These are phyloP conservation scores for Pseudoatta argentina DNA, from an alignment of 1,140 invertebrate species.

Conservation along the genomic window DNA sequence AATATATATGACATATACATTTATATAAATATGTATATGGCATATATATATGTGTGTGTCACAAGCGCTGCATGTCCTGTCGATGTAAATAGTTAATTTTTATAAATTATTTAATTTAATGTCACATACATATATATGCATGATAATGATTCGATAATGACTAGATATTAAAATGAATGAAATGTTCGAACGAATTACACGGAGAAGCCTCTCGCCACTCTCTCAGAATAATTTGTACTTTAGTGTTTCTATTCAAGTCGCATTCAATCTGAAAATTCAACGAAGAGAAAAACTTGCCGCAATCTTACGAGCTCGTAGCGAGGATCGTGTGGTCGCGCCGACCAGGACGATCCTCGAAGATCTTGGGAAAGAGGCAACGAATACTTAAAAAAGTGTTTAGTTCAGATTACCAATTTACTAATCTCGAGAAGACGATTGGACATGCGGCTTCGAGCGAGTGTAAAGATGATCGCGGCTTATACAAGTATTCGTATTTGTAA, in stretches of 20 bases:
- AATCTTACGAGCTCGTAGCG: neutral
- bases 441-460: slow-evolving; percentile 79
- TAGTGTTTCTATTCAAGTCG: slow-evolving; percentile 28
- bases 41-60: slow-evolving; percentile 43
- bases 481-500: slow-evolving; percentile 78
- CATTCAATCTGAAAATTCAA: neutral
- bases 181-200: slow-evolving; percentile 58
- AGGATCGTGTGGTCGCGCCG: neutral
- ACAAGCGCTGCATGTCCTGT: slow-evolving; percentile 83
- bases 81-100: slow-evolving; percentile 85
- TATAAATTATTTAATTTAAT: slow-evolving; percentile 85
- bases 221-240: slow-evolving; percentile 53
- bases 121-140: slow-evolving; percentile 73
- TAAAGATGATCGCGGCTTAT: slow-evolving; percentile 78
- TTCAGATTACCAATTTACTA: slow-evolving; percentile 15
- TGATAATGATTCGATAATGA: slow-evolving; percentile 42
- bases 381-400: slow-evolving; percentile 32
- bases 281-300: neutral
- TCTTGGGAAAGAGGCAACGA: slow-evolving; percentile 13
- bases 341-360: neutral
- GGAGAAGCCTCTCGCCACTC: slow-evolving; percentile 54
- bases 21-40: neutral
- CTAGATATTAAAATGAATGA: slow-evolving; percentile 54
- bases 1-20: neutral
- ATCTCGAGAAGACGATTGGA: slow-evolving; percentile 75